A percentile compares a stretch with the other conserved stretches of the same genome.
Conservation (phyloP, 1,140 invertebrate species). For the Ceratosolen solmsi region DNA sequence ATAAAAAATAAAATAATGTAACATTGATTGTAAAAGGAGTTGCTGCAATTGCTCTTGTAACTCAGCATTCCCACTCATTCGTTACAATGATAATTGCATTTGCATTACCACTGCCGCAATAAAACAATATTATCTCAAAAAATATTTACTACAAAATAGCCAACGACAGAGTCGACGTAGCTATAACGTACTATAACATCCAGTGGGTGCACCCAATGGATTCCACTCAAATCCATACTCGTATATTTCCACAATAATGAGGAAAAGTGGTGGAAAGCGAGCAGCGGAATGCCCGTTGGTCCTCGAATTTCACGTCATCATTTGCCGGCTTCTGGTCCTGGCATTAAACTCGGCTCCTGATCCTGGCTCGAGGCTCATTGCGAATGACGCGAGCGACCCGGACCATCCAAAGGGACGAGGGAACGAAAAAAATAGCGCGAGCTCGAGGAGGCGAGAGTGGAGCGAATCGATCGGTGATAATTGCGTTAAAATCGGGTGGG, state of each 20-base stretch:
- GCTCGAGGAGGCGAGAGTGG: neutral
- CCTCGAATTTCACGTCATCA: too few species aligned
- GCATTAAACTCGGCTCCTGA: neutral
- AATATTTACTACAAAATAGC: neutral
- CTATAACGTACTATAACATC: neutral
- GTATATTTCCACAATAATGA: neutral
- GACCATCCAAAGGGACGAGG: too few species aligned
- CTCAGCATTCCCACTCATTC: too few species aligned
- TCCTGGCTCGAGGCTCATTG: neutral
- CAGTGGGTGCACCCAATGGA: neutral
- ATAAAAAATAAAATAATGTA: too few species aligned
- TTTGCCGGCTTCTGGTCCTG: neutral
- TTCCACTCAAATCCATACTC: neutral
- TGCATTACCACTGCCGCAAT: too few species aligned
- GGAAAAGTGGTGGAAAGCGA: neutral
- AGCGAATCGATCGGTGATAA: neutral
- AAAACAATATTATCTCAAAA: too few species aligned
- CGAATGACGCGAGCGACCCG: too few species aligned
- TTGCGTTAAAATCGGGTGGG: neutral
- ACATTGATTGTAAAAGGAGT: too few species aligned
- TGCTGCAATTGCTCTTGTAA: too few species aligned
- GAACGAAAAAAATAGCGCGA: neutral
- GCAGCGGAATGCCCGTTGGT: neutral
- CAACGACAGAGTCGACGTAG: neutral
- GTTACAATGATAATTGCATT: too few species aligned